Base-by-base conservation (phyloP, 2,113 vertebrate species). In the Eudyptes chrysolophus region DNA sequence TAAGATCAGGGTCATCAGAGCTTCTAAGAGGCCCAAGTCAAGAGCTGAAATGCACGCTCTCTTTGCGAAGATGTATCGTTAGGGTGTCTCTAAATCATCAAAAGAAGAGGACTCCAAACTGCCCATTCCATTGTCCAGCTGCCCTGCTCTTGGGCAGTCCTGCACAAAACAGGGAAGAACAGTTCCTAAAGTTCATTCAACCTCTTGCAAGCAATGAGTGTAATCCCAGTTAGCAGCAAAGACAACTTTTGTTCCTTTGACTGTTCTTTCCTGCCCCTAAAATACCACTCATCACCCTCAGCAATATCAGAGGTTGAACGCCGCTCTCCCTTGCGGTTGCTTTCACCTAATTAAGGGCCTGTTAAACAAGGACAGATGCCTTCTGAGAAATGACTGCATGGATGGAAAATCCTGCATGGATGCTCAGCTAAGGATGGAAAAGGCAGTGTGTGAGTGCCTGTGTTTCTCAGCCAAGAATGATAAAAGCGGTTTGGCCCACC, bases 271-370 rank as follows among this genome's bases (percentile, higher is more conserved):
- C 49, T 87, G 54, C 54, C 77, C 77, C 84, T 44, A 32, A 88
- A 96, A 91, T 18, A n/a, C 36, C 44, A 68, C 61, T 85, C 84
- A 76, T 87, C 83, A 91, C 87, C 81, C 91, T 91, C 81, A 85
- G 93, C 74, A 29, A 30, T 57, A 84, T 84, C 76, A 21, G 74
- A 85, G 74, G 40, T 81, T 92, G 87, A 96, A 72, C 84, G 89
- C 54, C 0, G 2, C 57, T 87, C 65, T 84, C 30, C 65, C n/a
- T 90, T 18, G 21, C 90, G 40, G 89, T 95, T 60, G 38, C 87
- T 69, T 96, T 89, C 87, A 82, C 84, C 84, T 93, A 82, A 95
- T 97, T 96, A 97, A 94, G 84, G 54, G 78, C 66, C 82, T 82
- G 72, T 93, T 97, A 96, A 96, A 93, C 80, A 87, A 96, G 84